Base-by-base conservation (phyloP, 2,888 invertebrate species). In the Tetranychus piercei region DNA sequence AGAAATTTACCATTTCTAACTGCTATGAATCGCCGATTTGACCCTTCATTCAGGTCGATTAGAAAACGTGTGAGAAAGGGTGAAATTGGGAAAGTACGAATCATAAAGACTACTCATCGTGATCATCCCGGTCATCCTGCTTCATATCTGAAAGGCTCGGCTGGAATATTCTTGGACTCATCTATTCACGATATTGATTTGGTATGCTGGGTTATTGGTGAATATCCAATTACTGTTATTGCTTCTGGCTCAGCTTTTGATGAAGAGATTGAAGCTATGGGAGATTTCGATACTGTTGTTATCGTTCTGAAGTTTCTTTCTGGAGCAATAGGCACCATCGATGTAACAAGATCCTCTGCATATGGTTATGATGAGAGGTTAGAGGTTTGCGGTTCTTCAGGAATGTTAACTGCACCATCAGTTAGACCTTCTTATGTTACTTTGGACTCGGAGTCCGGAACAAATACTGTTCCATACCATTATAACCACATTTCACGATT, bases 361-460 rank as follows among this genome's bases (percentile, higher is more conserved):
- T 88, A 87, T 79, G 88, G 89, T 1, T 88, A 88, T 79, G 89
- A 89, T 77, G 88, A 88, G 80, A 84, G 89, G 77, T 80, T 88
- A 0, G 89, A 89, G 82, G 83, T 83, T 11, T 87, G 87, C 77
- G 88, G 87, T 71, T 83, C 85, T 22, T 85, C 85, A 79, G 87
- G 87, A 77, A 83, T 84, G 83, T 81, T 88, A 9, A 84, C 73
- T 15, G 73, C 67, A 6, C 74, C 73, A 23, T 74, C 77, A 18
- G 71, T 75, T 15, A 74, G 77, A 44, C 78, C 78, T 70, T 44
- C 44, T 1, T 20, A 43, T 11, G 75, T 78, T 2, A 44, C 73
- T 8, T 23, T 43, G 22, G 75, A 77, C 43, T 71, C 70, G 23
- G 73, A 18, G 6, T 75, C 74, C 34, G 78, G 78, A 18, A 23